These are phyloP conservation scores for Cerastis rubricosa DNA, from an alignment of 2,888 invertebrate genomes.

Conservation along the genomic window DNA sequence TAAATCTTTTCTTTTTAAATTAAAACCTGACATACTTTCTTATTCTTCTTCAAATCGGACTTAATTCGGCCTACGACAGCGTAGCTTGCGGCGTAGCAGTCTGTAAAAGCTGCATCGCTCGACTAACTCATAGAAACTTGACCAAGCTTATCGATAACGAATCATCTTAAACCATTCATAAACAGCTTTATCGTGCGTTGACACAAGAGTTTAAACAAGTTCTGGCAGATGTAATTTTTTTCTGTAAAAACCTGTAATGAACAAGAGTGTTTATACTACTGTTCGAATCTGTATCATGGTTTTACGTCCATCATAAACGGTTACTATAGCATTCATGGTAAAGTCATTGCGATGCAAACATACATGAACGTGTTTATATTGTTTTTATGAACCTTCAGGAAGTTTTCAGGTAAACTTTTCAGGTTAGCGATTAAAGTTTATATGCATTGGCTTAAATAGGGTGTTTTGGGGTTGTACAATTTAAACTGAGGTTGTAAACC, in stretches of 20 bases:
- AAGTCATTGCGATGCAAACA: slow-evolving; percentile 45
- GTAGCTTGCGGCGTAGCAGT: slow-evolving; percentile 10
- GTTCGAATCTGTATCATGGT: neutral
- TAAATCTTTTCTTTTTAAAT: no score
- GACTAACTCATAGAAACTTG: no score
- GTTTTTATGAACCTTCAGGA: slow-evolving; percentile 55
- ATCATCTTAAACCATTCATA: no score
- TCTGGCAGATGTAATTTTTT: no score
- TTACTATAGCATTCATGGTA: slow-evolving; percentile 36
- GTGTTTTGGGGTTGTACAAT: slow-evolving; percentile 31
- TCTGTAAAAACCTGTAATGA: no score
- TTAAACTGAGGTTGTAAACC: slow-evolving; percentile 33
- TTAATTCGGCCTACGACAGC: neutral
- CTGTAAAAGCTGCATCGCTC: neutral
- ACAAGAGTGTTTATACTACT: slow-evolving; percentile 7
- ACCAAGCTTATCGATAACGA: no score
- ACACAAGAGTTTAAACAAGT: neutral
- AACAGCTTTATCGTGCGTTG: neutral
- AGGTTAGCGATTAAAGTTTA: slow-evolving; percentile 44
- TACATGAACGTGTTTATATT: slow-evolving; percentile 50
- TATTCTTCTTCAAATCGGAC: no score
- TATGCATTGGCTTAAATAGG: slow-evolving; percentile 27
- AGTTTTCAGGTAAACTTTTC: slow-evolving; percentile 51
- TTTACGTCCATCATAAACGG: slow-evolving; percentile 57
- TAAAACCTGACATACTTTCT: no score